Evolutionary conservation across 2,888 invertebrate genomes (phyloP).

Genomic region (Torymus tubicola): DNA sequence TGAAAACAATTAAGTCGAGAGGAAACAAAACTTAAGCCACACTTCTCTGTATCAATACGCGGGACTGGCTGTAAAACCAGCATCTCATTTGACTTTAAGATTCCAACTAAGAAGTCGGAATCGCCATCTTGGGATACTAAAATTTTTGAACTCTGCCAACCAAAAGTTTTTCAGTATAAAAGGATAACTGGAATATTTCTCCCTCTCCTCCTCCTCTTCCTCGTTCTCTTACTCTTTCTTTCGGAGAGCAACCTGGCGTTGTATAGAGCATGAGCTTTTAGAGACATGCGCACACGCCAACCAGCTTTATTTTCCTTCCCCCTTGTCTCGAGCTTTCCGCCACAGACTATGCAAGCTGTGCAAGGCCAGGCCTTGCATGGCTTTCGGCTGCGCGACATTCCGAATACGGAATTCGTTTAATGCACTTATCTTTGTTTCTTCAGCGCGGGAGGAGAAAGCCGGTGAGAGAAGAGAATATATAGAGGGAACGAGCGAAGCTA

Average conservation of each 20-base stretch:
- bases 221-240: too few species aligned
- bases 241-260: too few species aligned
- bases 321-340: background rate
- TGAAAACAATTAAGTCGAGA: conserved; percentile 35
- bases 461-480: conserved; percentile 59
- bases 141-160: background rate
- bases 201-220: too few species aligned
- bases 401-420: conserved; percentile 70
- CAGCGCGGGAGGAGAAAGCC: conserved; percentile 61
- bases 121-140: background rate
- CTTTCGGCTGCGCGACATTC: conserved; percentile 59
- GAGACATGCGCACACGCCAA: too few species aligned
- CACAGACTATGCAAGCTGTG: background rate
- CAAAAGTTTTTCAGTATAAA: conserved; percentile 10
- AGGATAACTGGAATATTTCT: conserved; percentile 7
- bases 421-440: conserved; percentile 72
- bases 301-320: conserved; percentile 28
- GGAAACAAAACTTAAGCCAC: conserved; percentile 25
- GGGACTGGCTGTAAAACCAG: too few species aligned
- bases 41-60: conserved; percentile 19
- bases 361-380: background rate
- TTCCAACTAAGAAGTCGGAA: background rate
- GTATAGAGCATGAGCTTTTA: too few species aligned
- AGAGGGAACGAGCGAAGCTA: too few species aligned
- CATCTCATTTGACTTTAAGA: conserved; percentile 40